Base-by-base conservation (phyloP, 2,888 invertebrate genomes). In the Diploptera punctata region DNA sequence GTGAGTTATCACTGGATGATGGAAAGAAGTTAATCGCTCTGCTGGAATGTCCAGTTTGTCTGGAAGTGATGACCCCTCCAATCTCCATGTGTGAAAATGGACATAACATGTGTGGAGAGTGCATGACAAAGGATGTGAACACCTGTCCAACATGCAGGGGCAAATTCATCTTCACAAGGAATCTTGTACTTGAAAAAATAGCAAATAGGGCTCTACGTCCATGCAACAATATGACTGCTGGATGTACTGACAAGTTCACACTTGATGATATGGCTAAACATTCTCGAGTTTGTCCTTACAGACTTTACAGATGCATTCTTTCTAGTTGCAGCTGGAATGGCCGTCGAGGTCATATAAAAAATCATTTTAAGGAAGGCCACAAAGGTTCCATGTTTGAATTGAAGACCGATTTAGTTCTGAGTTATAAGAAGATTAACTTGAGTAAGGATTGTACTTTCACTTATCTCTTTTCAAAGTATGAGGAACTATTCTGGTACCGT, bases 21-120 rank as follows among this genome's bases (percentile, higher is more conserved):
- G 33, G 33, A 7, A 10, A 33, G 33, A 33, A 10, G 5, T 7
- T 33, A 33, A 7, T 33, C 33, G 10, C 7, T 33, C 10, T 33
- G 33, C 10, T 67, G 4, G 67, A 67, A 21, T 67, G 67, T 44
- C 67, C 67, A 67, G 47, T 67, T 18, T 67, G 67, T 24, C 26
- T 67, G 7, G 19, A 24, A 16, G 5, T 21, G 4, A 67, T 67
- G 67, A n/a, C 13, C 10, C 67, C 67, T 24, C 67, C 67, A 1
- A 67, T 67, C 19, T 26, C 44, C 26, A n/a, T 38, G 26, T 67
- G 67, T 44, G 24, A 67, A 43, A 44, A 44, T 67, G 67, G 67
- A 5, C 67, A 67, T 47, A 67, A 21, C 16, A 16, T 67, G 1
- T 67, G 67, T n/a, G 24, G 43, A 7, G 24, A 44, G 7, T 67